These are phyloP conservation scores for Hypomesus transpacificus DNA, from an alignment of 2,113 vertebrate genomes.

Conservation along the genomic window DNA sequence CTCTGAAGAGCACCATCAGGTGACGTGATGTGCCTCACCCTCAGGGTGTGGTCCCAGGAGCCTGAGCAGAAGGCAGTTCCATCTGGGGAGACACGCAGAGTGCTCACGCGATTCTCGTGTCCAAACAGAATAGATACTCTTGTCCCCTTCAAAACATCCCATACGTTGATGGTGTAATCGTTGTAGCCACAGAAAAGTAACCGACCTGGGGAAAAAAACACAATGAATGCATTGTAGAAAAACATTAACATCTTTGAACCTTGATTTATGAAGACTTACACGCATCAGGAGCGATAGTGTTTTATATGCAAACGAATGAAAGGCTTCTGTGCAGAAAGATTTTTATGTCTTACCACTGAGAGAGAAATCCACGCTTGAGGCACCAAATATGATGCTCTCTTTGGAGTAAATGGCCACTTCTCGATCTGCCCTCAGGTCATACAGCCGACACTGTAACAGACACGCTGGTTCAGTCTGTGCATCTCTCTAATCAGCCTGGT, in stretches of 20 bases:
- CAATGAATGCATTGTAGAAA: not conserved
- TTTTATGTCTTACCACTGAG: slow-evolving; percentile 84
- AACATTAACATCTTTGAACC: too few relatives aligned
- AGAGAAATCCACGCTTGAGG: slow-evolving; percentile 97
- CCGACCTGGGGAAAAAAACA: slow-evolving; percentile 75
- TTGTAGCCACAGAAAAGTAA: slow-evolving; percentile 95
- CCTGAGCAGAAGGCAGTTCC: slow-evolving; percentile 94
- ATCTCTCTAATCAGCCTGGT: not conserved
- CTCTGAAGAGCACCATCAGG: not conserved
- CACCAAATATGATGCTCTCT: slow-evolving; percentile 98
- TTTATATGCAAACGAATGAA: too few relatives aligned
- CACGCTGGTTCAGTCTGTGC: not conserved
- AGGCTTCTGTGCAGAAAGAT: too few relatives aligned
- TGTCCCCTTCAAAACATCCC: slow-evolving; percentile 96
- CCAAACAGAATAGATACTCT: slow-evolving; percentile 94
- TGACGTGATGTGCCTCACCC: slow-evolving; percentile 65
- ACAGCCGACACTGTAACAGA: slow-evolving; percentile 87
- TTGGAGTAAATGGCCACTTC: slow-evolving; percentile 99
- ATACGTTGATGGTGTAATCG: slow-evolving; percentile 98
- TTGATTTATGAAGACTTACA: too few relatives aligned
- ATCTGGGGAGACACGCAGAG: slow-evolving; percentile 90
- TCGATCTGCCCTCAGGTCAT: slow-evolving; percentile 94
- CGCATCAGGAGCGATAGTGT: too few relatives aligned
- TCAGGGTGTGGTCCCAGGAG: slow-evolving; percentile 97
- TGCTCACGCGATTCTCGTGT: slow-evolving; percentile 95